phyloP scores from a whole-genome alignment of 2,797 vertebrate species.

The Ctenochaetus hawaiiensis region DNA sequence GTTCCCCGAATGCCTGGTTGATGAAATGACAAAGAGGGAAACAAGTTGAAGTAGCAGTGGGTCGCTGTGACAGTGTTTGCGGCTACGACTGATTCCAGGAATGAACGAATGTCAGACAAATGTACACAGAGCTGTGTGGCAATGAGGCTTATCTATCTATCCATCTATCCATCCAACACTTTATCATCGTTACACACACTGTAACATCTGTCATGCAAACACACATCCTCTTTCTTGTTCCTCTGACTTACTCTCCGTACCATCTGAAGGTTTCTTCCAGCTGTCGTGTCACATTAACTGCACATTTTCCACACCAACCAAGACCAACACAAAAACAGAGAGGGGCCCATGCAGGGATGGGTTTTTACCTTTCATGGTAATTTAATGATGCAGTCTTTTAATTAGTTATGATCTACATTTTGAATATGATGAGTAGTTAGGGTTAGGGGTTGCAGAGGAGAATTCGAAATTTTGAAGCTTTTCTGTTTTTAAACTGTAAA shows the following conservation, averaged over 20 bases:
- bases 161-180: neutral
- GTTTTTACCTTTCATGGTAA: neutral
- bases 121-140: too few species aligned
- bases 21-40: neutral
- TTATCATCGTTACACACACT: slow-evolving; percentile 2
- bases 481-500: too few species aligned
- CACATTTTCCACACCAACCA: slow-evolving; percentile 41
- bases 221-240: slow-evolving; percentile 14
- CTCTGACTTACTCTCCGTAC: slow-evolving; percentile 19
- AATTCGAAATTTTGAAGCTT: too few species aligned
- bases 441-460: neutral
- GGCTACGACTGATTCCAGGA: neutral
- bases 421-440: neutral
- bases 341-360: neutral
- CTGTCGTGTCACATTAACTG: slow-evolving; percentile 31
- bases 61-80: neutral
- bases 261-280: slow-evolving; percentile 16
- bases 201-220: neutral
- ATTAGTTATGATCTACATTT: slow-evolving; percentile 23
- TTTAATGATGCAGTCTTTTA: neutral
- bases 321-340: slow-evolving; percentile 31
- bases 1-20: neutral
- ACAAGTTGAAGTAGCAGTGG: too few species aligned
- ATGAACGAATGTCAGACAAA: too few species aligned
- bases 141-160: neutral